These are phyloP conservation scores for Leptinotarsa defecta DNA, from an alignment of 1,140 invertebrate genomes.

Conservation along the genomic window DNA sequence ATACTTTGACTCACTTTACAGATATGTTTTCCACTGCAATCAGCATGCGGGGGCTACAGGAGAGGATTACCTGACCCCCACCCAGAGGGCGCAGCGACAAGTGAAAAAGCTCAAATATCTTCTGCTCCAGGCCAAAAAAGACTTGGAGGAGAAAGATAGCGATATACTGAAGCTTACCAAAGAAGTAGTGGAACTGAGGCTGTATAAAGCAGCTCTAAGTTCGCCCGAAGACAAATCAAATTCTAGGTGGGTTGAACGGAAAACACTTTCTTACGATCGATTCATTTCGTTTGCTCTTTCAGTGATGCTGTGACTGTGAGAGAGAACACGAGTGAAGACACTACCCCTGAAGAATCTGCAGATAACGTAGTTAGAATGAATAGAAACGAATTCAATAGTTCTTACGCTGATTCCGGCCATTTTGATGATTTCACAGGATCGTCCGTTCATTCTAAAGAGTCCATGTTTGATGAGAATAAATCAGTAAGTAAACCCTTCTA, in stretches of 20 bases:
- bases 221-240: conserved; percentile 74
- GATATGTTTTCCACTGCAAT: conserved; percentile 82
- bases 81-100: conserved; percentile 79
- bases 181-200: conserved; percentile 78
- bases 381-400: conserved; percentile 66
- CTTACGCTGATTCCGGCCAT: conserved; percentile 82
- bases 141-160: conserved; percentile 77
- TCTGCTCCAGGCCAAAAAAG: conserved; percentile 72
- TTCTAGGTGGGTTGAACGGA: conserved; percentile 61
- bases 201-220: conserved; percentile 76
- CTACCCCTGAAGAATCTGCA: conserved; percentile 30
- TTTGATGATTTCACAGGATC: conserved; percentile 69
- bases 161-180: conserved; percentile 80
- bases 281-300: neutral
- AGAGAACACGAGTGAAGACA: conserved; percentile 41
- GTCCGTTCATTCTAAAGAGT: conserved; percentile 75
- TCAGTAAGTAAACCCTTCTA: conserved; percentile 32
- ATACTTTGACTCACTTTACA: conserved; percentile 41
- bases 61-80: conserved; percentile 84
- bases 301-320: conserved; percentile 75
- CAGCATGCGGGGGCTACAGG: conserved; percentile 72
- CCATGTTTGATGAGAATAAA: conserved; percentile 53
- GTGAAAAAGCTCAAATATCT: conserved; percentile 74
- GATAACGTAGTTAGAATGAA: conserved; percentile 42
- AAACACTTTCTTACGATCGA: neutral